These are phyloP conservation scores for Notoglanidium macrostoma DNA, from an alignment of 2,797 vertebrate genomes.

Conservation along the genomic window DNA sequence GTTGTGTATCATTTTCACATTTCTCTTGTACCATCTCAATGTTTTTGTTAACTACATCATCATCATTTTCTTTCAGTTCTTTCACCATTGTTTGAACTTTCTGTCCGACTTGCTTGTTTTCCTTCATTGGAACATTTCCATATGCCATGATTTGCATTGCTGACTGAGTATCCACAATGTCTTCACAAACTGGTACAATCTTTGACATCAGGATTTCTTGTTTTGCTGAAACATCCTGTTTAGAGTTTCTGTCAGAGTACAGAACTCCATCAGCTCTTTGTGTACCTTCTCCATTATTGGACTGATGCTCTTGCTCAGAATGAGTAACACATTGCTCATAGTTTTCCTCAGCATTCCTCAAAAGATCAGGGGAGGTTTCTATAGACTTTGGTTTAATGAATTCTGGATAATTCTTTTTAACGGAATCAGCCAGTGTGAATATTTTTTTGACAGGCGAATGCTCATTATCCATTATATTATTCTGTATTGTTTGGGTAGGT, in stretches of 20 bases:
- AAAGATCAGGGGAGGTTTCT: conserved; percentile 7
- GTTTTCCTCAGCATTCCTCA: conserved; percentile 10
- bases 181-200: conserved; percentile 10
- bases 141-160: conserved; percentile 15
- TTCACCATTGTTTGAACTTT: conserved; percentile 16
- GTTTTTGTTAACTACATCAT: conserved; percentile 17
- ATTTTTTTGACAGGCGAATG: not conserved
- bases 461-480: conserved; percentile 13
- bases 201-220: conserved; percentile 18
- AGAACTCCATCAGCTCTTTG: conserved; percentile 12
- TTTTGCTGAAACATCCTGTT: conserved; percentile 3
- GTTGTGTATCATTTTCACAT: conserved; percentile 18
- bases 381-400: conserved; percentile 13
- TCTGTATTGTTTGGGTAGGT: conserved; percentile 13
- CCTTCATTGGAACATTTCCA: conserved; percentile 18
- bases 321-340: not conserved
- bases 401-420: conserved; percentile 17
- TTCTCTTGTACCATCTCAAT: conserved; percentile 17
- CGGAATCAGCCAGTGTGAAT: not conserved
- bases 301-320: conserved; percentile 2
- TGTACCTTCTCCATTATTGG: not conserved
- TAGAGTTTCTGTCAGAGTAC: conserved; percentile 6
- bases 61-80: conserved; percentile 30
- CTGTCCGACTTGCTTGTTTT: conserved; percentile 41
- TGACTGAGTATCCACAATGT: not conserved